Evolutionary conservation across 2,797 vertebrate species (phyloP), one percentile per base, ranked within the genome.

Genomic region (Propithecus deckenii): DNA sequence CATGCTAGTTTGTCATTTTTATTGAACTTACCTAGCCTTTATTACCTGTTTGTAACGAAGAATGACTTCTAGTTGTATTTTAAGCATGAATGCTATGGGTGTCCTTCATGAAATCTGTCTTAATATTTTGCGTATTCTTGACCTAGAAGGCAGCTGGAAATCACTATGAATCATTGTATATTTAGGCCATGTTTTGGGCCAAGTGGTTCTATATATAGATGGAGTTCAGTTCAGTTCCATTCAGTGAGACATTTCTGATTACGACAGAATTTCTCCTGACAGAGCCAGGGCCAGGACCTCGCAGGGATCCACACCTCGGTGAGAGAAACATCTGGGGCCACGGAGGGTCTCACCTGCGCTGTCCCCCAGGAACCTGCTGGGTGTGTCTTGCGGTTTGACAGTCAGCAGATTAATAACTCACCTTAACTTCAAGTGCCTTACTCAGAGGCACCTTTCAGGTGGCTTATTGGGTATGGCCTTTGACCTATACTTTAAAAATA

Each of bases 301-400:
- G 0, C 2, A 25, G n/a, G 30, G 5, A 4, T 1, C 43, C 32
- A 3, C 4, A 0, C 28, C 13, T 5, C 17, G 0, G 28, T 23
- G 79, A 69, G 32, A 65, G 17, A 65, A 65, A 17, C 4, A 15
- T 22, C 67, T 9, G 23, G 14, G 32, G 32, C 50, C 57, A 0
- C 1, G 0, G 8, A 2, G 22, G 28, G 0, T 9, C 7, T 41
- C 69, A 46, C 25, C 9, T 1, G 10, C 4, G 4, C 15, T 7
- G 0, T 5, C 4, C 0, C 30, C 1, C 30, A 25, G 63, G 8
- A 7, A 6, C 30, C 25, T 52, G 52, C 52, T n/a, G 1, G 0
- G 25, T 46, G 48, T 1, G 1, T 22, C 48, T 25, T 20, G 7
- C n/a, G 22, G 17, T 23, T 18, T 57, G 43, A 55, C 13, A 4